Evolutionary conservation across 2,888 invertebrate genomes (phyloP).

Genomic region (Pseudococcus jackbeardsleyi): DNA sequence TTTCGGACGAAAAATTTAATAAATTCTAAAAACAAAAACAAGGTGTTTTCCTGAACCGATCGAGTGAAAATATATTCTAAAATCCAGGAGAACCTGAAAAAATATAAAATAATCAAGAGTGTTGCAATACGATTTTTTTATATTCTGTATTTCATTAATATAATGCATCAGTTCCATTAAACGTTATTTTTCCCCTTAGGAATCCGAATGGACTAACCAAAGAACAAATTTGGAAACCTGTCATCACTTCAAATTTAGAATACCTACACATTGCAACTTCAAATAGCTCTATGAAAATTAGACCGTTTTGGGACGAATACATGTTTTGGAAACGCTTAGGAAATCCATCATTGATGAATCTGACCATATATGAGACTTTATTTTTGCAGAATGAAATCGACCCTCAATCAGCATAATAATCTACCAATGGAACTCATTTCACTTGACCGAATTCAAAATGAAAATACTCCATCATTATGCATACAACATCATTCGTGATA

Average conservation of each 20-base stretch:
- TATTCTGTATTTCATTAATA: too few species aligned
- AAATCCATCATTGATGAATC: constrained; percentile 34
- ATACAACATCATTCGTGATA: neutral
- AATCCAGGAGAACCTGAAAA: too few species aligned
- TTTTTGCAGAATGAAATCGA: neutral
- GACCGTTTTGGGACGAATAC: constrained; percentile 55
- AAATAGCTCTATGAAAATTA: neutral
- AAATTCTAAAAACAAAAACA: too few species aligned
- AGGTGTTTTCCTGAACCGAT: too few species aligned
- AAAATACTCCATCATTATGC: neutral
- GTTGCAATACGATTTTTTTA: too few species aligned
- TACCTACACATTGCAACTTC: constrained; percentile 34
- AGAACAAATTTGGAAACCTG: constrained; percentile 45
- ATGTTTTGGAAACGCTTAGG: constrained; percentile 27
- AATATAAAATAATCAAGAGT: too few species aligned
- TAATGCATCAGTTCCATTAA: too few species aligned
- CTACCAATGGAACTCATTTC: neutral
- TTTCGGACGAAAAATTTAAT: too few species aligned
- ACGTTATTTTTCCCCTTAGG: neutral
- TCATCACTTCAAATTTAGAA: constrained; percentile 11
- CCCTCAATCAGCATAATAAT: neutral
- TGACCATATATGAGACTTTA: constrained; percentile 1
- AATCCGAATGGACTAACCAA: constrained; percentile 40
- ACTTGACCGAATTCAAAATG: neutral
- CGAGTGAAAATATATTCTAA: too few species aligned